Evolutionary conservation across 2,888 invertebrate genomes (phyloP).

Genomic region (Stenolophus ochropezus): DNA sequence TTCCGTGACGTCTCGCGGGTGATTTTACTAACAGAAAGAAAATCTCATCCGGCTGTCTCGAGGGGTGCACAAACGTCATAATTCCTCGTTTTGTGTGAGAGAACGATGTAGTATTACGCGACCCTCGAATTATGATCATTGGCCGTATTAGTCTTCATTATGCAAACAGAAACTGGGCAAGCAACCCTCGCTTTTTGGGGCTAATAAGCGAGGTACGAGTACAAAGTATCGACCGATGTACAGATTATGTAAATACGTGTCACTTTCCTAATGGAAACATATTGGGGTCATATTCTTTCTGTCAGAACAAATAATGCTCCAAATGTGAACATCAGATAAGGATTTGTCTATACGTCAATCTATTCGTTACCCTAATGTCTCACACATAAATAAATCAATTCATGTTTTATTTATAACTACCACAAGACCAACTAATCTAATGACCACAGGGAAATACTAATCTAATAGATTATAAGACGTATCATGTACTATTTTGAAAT

Average conservation of each 20-base stretch:
- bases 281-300: neutral
- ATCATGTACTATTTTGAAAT: no score
- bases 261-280: neutral
- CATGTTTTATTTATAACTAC: no score
- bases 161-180: conserved; percentile 11
- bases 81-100: conserved; percentile 46
- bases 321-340: no score
- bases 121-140: conserved; percentile 55
- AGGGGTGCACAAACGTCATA: conserved; percentile 47
- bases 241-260: conserved; percentile 16
- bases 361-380: no score
- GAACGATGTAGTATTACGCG: conserved; percentile 14
- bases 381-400: no score
- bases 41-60: conserved; percentile 28
- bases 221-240: conserved; percentile 9
- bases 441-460: no score
- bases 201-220: conserved; percentile 15
- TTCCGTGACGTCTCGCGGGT: conserved; percentile 19
- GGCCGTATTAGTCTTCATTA: conserved; percentile 53
- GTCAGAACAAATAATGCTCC: neutral
- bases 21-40: conserved; percentile 53
- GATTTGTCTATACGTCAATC: no score
- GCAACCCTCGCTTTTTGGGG: conserved; percentile 8
- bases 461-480: no score
- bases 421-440: no score